These are phyloP conservation scores for Protaetia brevitarsis DNA, from an alignment of 1,140 invertebrate genomes.

Conservation along the genomic window DNA sequence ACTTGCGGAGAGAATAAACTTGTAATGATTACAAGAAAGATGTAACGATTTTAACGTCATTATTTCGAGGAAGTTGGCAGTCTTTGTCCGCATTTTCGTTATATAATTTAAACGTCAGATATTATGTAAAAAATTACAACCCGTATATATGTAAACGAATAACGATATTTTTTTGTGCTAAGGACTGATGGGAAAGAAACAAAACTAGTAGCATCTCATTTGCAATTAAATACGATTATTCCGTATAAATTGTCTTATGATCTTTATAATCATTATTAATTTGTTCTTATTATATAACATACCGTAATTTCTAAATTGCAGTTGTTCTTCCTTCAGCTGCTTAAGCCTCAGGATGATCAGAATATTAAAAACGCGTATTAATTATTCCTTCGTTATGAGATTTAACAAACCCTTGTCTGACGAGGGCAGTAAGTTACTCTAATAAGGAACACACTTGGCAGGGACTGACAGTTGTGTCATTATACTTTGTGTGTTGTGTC, in stretches of 20 bases:
- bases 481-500: slow-evolving; percentile 25
- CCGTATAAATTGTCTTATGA: too few species aligned
- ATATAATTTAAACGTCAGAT: too few species aligned
- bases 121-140: too few species aligned
- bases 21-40: slow-evolving; percentile 18
- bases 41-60: background rate
- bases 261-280: too few species aligned
- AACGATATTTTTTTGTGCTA: too few species aligned
- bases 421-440: slow-evolving; percentile 18
- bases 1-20: background rate
- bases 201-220: too few species aligned
- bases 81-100: background rate
- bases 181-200: too few species aligned
- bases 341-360: background rate
- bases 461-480: slow-evolving; percentile 27
- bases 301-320: background rate
- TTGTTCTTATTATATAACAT: background rate
- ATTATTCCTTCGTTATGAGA: slow-evolving; percentile 19
- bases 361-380: slow-evolving; percentile 14
- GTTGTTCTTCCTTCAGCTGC: background rate
- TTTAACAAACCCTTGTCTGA: background rate
- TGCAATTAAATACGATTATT: too few species aligned
- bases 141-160: too few species aligned
- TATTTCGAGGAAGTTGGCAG: background rate
- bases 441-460: slow-evolving; percentile 26